These are phyloP conservation scores for Xenus cinereus DNA, from an alignment of 2,113 vertebrate genomes.

Conservation along the genomic window DNA sequence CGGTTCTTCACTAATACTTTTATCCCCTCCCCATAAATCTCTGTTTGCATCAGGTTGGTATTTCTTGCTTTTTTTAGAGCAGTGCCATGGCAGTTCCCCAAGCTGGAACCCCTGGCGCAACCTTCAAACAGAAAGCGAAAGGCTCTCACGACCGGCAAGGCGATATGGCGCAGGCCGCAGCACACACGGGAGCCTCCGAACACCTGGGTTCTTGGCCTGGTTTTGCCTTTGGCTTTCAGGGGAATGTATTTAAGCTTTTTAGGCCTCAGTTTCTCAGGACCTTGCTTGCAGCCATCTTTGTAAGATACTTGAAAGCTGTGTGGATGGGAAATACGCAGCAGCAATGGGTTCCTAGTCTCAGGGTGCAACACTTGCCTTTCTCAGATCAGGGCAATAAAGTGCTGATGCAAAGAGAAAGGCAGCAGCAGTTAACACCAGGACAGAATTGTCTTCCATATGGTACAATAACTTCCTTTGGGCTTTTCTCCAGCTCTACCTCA, in stretches of 20 bases:
- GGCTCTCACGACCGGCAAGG: not conserved
- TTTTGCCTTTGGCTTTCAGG: not conserved
- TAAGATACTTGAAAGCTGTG: not conserved
- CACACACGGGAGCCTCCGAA: rapidly evolving
- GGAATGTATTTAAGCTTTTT: not conserved
- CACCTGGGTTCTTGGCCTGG: not conserved
- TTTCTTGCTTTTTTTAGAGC: slow-evolving; percentile 30
- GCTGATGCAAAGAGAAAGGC: not conserved
- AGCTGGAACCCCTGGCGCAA: not conserved
- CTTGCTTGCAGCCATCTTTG: not conserved
- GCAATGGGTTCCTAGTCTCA: not conserved
- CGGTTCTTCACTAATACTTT: slow-evolving; percentile 36
- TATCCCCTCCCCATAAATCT: slow-evolving; percentile 47
- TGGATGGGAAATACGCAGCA: not conserved
- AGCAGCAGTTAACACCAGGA: not conserved
- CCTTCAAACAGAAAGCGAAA: slow-evolving; percentile 58
- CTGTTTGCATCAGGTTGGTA: not conserved
- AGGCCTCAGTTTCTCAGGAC: not conserved
- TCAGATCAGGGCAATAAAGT: slow-evolving; percentile 1
- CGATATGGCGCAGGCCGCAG: rapidly evolving
- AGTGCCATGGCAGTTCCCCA: not conserved
- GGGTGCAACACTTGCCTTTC: not conserved
- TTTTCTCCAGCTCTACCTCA: slow-evolving; percentile 38
- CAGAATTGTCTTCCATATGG: slow-evolving; percentile 28
- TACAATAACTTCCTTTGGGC: slow-evolving; percentile 35